Conservation (phyloP, 2,888 invertebrate genomes). For the Noctuana brunneofusca region DNA sequence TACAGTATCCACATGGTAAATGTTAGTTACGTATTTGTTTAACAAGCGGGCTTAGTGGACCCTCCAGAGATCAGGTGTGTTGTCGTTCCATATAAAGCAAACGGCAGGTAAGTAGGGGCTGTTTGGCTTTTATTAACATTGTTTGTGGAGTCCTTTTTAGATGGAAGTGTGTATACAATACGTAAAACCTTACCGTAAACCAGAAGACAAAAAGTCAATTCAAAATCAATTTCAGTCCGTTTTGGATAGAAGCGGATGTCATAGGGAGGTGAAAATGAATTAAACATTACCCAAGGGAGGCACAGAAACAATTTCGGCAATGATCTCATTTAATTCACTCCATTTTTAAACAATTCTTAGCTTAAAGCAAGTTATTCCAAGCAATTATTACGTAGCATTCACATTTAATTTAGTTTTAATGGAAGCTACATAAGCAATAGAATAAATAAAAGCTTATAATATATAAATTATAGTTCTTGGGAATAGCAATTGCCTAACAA, state of each 20-base stretch:
- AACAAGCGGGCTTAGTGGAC: slow-evolving; percentile 39
- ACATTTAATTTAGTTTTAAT: neutral
- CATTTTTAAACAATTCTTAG: slow-evolving; percentile 43
- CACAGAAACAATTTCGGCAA: slow-evolving; percentile 51
- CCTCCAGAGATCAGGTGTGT: slow-evolving; percentile 52
- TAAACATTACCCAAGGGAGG: slow-evolving; percentile 62
- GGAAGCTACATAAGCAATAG: neutral
- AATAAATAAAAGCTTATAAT: too few relatives aligned
- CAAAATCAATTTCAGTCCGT: slow-evolving; percentile 67
- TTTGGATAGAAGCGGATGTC: slow-evolving; percentile 58
- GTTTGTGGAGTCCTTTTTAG: slow-evolving; percentile 52
- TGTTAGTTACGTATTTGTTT: slow-evolving; percentile 13
- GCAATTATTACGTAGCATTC: slow-evolving; percentile 27
- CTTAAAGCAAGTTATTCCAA: slow-evolving; percentile 38
- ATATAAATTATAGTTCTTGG: too few relatives aligned
- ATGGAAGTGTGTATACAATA: neutral
- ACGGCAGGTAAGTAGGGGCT: slow-evolving; percentile 50
- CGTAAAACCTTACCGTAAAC: neutral
- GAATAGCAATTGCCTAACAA: too few relatives aligned
- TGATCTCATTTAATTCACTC: slow-evolving; percentile 47
- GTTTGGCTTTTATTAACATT: slow-evolving; percentile 57
- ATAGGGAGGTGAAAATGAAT: slow-evolving; percentile 64
- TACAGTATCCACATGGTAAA: slow-evolving; percentile 11
- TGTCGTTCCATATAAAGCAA: slow-evolving; percentile 54
- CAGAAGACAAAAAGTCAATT: slow-evolving; percentile 59